Evolutionary conservation across 2,797 vertebrate species (phyloP), one percentile per base, ranked within the genome.

Genomic region (Sebastes vulpes): DNA sequence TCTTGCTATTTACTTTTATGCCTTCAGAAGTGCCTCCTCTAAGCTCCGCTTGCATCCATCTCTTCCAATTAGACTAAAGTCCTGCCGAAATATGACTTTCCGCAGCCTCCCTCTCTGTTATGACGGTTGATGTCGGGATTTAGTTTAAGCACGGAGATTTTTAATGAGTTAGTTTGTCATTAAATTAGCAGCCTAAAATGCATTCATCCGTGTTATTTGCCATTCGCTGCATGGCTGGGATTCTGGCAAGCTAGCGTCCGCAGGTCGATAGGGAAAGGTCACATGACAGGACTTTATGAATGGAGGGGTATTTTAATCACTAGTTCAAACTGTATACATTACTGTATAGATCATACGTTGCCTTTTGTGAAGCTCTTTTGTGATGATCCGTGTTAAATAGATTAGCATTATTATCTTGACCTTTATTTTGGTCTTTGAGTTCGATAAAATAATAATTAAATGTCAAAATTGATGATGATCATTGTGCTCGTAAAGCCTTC

Each of bases 41-140:
- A 76, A 87, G 77, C 79, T 81, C 35, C 1, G 52, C 86, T 91
- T 32, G 56, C 68, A 88, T 92, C 82, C 77, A 81, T 85, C 83
- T 88, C 70, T 57, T 91, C 82, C 80, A 89, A 90, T 90, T 91
- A 91, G 75, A 76, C 53, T 66, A 77, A 84, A 84, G 83, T 86
- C 85, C 75, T 78, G 81, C 73, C 9, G 53, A 81, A 89, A 88
- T 75, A 66, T 54, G 52, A 72, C 69, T 88, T 77, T 72, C 42
- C 71, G 52, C 75, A 32, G 53, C 66, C 52, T 79, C 60, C 53
- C 53, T 65, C 72, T 65, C 35, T 46, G 77, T 67, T 31, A 50
- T 31, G 53, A 59, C 12, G 75, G 58, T 35, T 69, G 76, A 79
- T 76, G 75, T 77, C 12, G 8, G 75, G 75, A 79, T 72, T 84